phyloP scores from a whole-genome alignment of 2,113 vertebrate genomes.

The Triplophysa dalaica region DNA sequence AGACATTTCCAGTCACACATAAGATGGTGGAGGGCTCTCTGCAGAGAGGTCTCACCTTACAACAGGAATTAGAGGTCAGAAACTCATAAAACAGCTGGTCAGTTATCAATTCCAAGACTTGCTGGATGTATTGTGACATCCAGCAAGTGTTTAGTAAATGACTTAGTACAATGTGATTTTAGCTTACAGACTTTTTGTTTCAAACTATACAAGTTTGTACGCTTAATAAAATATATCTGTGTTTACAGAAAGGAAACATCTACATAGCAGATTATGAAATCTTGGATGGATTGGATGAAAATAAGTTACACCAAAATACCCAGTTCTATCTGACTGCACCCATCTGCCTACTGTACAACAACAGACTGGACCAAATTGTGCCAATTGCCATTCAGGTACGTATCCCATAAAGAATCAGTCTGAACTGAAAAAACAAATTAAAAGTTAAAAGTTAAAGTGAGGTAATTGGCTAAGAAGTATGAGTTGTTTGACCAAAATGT shows the following conservation, averaged over 20 bases:
- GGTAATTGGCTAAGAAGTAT: too few species aligned
- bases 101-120: too few species aligned
- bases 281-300: conserved; percentile 81
- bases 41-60: conserved; percentile 85
- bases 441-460: neutral
- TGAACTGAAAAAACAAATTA: neutral
- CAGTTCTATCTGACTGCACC: conserved; percentile 87
- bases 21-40: conserved; percentile 55
- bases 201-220: too few species aligned
- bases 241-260: conserved; percentile 85
- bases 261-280: conserved; percentile 88
- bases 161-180: neutral
- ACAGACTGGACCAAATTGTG: conserved; percentile 83
- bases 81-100: too few species aligned
- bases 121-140: too few species aligned
- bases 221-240: conserved; percentile 17
- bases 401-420: neutral
- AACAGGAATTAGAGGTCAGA: conserved; percentile 86
- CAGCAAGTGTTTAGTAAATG: too few species aligned
- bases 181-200: too few species aligned
- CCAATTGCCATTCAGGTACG: conserved; percentile 96
- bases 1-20: too few species aligned
- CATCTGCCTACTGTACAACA: conserved; percentile 67
- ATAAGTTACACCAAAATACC: conserved; percentile 81
- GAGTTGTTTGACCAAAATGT: too few species aligned